These are phyloP conservation scores for Drosophila longiperda DNA, from an alignment of 2,888 invertebrate species.

Conservation along the genomic window DNA sequence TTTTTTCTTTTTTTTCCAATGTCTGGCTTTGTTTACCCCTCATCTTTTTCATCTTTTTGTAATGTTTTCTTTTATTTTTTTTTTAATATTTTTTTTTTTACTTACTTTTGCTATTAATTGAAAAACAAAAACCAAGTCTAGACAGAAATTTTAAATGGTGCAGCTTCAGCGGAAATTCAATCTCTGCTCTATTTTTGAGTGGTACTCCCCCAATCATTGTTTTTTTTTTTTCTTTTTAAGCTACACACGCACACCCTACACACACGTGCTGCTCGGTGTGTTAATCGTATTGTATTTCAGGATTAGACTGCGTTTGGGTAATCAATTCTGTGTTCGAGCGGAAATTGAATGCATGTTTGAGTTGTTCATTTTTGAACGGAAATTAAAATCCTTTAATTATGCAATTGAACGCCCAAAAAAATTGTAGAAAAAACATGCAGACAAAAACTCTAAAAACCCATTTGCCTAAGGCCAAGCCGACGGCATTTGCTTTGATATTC, in stretches of 20 bases:
- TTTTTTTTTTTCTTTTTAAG: constrained; percentile 9
- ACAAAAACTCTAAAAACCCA: constrained; percentile 7
- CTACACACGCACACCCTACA: constrained; percentile 5
- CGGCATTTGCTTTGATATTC: constrained; percentile 48
- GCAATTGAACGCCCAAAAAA: background rate
- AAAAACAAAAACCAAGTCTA: constrained; percentile 67
- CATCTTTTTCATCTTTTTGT: constrained; percentile 25
- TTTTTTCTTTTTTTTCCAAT: constrained; percentile 20
- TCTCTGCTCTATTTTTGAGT: constrained; percentile 74
- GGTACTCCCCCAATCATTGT: constrained; percentile 29
- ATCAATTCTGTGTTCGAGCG: constrained; percentile 34
- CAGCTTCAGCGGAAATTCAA: constrained; percentile 74
- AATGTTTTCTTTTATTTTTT: constrained; percentile 13
- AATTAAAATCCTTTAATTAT: constrained; percentile 69
- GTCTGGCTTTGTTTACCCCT: constrained; percentile 50
- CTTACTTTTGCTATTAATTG: constrained; percentile 67
- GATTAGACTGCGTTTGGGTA: constrained; percentile 40
- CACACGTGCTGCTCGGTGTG: constrained; percentile 34
- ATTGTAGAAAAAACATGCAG: background rate
- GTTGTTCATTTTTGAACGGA: constrained; percentile 49
- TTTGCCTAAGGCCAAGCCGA: constrained; percentile 9
- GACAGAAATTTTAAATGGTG: constrained; percentile 65
- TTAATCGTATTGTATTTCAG: constrained; percentile 44
- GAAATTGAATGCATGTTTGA: constrained; percentile 54
- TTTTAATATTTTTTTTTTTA: constrained; percentile 9